Evolutionary conservation across 2,797 vertebrate species (phyloP).

Genomic region (Gymnothorax reevesii): DNA sequence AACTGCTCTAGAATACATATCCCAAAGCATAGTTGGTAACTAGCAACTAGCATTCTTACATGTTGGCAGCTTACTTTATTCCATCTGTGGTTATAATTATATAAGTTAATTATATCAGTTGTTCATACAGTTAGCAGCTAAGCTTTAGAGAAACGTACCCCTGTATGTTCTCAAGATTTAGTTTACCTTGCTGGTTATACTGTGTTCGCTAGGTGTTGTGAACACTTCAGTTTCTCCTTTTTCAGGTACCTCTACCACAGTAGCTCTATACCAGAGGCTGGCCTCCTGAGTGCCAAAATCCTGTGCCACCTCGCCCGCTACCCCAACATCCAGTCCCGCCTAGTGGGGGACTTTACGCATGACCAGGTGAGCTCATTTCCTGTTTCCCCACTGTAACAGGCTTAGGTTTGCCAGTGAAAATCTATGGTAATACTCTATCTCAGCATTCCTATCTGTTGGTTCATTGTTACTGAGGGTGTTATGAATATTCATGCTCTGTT

Average conservation of each 20-base stretch:
- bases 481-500: neutral
- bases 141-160: too few species aligned
- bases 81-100: too few species aligned
- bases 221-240: constrained; percentile 34
- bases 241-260: constrained; percentile 91
- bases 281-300: constrained; percentile 95
- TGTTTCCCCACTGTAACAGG: neutral
- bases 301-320: constrained; percentile 89
- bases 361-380: constrained; percentile 78
- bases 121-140: too few species aligned
- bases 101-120: too few species aligned
- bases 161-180: neutral
- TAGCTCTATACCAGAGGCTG: constrained; percentile 88
- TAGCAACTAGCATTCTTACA: too few species aligned
- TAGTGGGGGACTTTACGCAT: constrained; percentile 96
- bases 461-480: neutral
- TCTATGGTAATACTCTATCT: neutral
- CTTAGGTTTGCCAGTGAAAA: neutral
- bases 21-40: too few species aligned
- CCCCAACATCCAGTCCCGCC: constrained; percentile 90
- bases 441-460: neutral
- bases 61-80: too few species aligned
- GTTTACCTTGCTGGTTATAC: neutral
- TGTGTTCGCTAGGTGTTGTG: neutral
- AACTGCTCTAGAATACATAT: neutral